Evolutionary conservation across 2,113 vertebrate species (phyloP), one percentile per base, ranked within the genome.

Genomic region (Laticauda laticaudata): DNA sequence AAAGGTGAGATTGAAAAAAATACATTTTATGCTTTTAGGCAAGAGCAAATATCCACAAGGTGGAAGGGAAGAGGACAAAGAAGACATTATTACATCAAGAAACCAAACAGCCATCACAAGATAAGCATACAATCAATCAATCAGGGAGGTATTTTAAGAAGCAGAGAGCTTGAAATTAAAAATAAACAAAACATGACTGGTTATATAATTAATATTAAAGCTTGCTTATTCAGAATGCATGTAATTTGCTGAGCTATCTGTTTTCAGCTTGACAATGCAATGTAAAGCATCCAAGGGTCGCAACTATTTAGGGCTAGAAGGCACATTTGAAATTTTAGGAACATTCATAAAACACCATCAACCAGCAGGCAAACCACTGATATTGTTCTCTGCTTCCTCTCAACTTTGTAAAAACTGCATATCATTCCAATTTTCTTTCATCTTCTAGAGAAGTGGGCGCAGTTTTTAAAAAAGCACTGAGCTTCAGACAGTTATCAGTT

Each of bases 261-360:
- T 93, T 89, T 1, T 92, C 2, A 51, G 56, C 21, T 21, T 59
- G 11, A 34, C 86, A 92, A 23, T 45, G 11, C 7, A 0, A 23
- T 1, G 1, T 0, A 29, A 0, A 0, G 0, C 0, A 0, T 53
- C 57, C 54, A 12, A 39, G 34, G 5, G 69, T 39, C 69, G 34
- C 34, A 81, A 39, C 15, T 81, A 81, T 81, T 81, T 81, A 39
- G 69, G 69, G n/a, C n/a, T 75, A 14, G n/a, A 8, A 81, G 34
- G 34, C 34, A 81, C 34, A 81, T 81, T 39, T 81, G 69, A 81
- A 5, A 39, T 81, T 81, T 81, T 20, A 39, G n/a, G 34, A 20
- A 20, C 34, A 39, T 81, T 81, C 15, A 39, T 81, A 20, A 81
- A 39, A 81, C 6, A 81, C 34, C 6, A 81, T 39, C 69, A 81